Conservation (phyloP, 2,888 invertebrate species). For the Hofmannophila pseudospretella region DNA sequence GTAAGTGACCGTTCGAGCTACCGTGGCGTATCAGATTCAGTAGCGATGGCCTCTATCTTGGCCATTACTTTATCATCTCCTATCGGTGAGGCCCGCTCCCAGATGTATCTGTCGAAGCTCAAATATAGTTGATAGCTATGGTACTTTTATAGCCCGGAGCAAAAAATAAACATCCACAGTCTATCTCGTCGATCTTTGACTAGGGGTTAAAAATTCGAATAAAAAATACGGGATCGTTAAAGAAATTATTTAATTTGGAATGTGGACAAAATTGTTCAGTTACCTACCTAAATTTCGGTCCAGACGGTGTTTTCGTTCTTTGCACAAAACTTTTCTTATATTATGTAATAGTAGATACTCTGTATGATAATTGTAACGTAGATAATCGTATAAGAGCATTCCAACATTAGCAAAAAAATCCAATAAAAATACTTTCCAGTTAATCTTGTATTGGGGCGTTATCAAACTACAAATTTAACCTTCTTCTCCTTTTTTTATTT, state of each 20-base stretch:
- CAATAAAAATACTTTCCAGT: too few relatives aligned
- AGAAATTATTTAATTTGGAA: constrained; percentile 30
- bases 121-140: constrained; percentile 57
- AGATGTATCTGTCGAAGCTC: constrained; percentile 63
- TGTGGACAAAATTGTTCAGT: not conserved
- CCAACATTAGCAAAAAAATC: too few relatives aligned
- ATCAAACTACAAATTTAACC: too few relatives aligned
- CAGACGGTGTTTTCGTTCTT: too few relatives aligned
- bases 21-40: constrained; percentile 64
- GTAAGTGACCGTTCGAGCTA: constrained; percentile 51
- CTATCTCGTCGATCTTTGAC: constrained; percentile 57
- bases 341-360: too few relatives aligned
- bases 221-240: constrained; percentile 31
- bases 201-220: constrained; percentile 50
- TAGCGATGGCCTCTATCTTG: constrained; percentile 51
- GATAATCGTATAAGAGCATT: too few relatives aligned
- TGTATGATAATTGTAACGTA: too few relatives aligned
- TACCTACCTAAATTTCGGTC: too few relatives aligned
- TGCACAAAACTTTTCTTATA: too few relatives aligned
- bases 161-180: constrained; percentile 47
- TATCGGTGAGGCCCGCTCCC: constrained; percentile 44
- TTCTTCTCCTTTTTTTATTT: too few relatives aligned
- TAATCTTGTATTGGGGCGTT: too few relatives aligned
- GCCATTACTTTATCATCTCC: constrained; percentile 69
- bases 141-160: constrained; percentile 52